phyloP scores from a whole-genome alignment of 2,888 invertebrate genomes.

The Chrysopilus asiliformis region DNA sequence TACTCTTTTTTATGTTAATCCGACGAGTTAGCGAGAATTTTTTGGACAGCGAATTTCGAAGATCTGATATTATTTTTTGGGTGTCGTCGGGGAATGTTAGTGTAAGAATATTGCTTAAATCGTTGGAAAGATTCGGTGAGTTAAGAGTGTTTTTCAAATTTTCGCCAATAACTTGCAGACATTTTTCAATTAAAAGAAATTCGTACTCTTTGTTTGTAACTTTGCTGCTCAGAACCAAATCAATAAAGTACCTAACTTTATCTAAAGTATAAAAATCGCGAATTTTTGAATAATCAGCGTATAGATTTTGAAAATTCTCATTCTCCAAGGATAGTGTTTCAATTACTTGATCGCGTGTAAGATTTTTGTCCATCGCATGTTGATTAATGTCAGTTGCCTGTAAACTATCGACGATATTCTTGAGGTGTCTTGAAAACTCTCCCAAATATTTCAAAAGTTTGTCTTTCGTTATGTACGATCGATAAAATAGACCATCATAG shows the following conservation, averaged over 20 bases:
- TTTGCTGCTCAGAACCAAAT: not conserved
- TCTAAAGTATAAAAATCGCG: constrained; percentile 17
- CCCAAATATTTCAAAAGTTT: constrained; percentile 6
- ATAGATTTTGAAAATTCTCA: constrained; percentile 15
- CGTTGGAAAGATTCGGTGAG: not conserved
- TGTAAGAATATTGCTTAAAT: not conserved
- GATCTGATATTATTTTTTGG: not conserved
- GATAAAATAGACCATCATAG: constrained; percentile 15
- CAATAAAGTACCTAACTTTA: constrained; percentile 14
- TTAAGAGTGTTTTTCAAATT: not conserved
- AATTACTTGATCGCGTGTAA: constrained; percentile 1
- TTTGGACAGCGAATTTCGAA: not conserved
- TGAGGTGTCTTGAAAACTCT: constrained; percentile 5
- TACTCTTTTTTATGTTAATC: not conserved
- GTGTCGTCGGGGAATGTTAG: not conserved
- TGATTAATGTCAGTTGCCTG: not conserved
- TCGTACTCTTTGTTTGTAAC: not conserved
- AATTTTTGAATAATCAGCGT: constrained; percentile 15
- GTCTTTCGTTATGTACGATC: constrained; percentile 1
- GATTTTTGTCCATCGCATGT: not conserved
- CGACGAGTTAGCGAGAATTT: not conserved
- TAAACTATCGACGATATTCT: not conserved
- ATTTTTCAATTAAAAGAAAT: not conserved
- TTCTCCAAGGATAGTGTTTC: not conserved
- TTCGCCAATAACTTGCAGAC: not conserved